These are phyloP conservation scores for Triops longicaudatus DNA, from an alignment of 1,140 invertebrate genomes.

Conservation along the genomic window DNA sequence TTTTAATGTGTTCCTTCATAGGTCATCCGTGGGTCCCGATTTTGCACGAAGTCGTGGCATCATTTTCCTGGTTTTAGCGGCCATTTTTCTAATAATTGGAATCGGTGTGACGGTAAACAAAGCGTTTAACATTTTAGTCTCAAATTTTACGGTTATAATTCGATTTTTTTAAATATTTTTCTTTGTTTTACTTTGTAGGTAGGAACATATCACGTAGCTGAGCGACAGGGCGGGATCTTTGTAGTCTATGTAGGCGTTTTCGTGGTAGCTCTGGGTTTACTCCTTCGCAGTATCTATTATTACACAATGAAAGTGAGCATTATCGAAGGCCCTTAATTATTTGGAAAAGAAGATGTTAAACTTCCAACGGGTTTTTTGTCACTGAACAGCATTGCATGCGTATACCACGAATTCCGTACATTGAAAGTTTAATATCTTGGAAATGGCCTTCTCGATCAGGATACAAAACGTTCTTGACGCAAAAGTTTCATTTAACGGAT, in stretches of 20 bases:
- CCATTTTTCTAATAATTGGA: slow-evolving; percentile 63
- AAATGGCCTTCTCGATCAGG: slow-evolving; percentile 7
- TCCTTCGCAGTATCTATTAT: slow-evolving; percentile 74
- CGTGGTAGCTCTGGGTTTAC: slow-evolving; percentile 58
- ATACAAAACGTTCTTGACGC: not conserved
- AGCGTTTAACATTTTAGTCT: slow-evolving; percentile 31
- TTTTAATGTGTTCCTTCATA: slow-evolving; percentile 33
- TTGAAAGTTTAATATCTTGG: not conserved
- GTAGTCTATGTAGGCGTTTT: slow-evolving; percentile 73
- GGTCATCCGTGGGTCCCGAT: slow-evolving; percentile 75
- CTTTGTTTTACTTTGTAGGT: slow-evolving; percentile 38
- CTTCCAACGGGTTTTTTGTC: not conserved
- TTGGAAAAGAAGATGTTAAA: not conserved
- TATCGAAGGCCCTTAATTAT: slow-evolving; percentile 59
- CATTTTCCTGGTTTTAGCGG: slow-evolving; percentile 64
- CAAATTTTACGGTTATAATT: not conserved
- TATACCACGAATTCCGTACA: not conserved
- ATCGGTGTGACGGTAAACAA: slow-evolving; percentile 67
- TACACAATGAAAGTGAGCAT: slow-evolving; percentile 81
- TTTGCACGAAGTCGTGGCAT: slow-evolving; percentile 69
- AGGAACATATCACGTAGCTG: slow-evolving; percentile 47
- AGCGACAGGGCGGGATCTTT: slow-evolving; percentile 61
- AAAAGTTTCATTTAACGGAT: not conserved
- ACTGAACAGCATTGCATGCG: no score
- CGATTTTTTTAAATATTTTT: not conserved